Evolutionary conservation across 2,888 invertebrate species (phyloP).

Genomic region (Zhengitettix transpicula): DNA sequence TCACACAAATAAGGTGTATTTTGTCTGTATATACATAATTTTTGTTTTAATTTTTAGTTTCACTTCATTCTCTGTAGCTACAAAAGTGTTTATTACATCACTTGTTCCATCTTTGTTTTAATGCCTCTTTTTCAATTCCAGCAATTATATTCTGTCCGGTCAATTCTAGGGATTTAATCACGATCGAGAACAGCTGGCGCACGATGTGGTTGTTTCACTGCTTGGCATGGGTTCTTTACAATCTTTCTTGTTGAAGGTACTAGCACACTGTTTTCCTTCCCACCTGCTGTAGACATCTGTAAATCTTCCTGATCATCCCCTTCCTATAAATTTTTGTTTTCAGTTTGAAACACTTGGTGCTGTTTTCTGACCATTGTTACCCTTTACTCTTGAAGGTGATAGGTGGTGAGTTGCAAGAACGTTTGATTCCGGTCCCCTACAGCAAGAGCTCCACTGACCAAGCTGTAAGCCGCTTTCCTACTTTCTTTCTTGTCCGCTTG

Average conservation of each 20-base stretch:
- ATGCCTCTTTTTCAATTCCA: slow-evolving; percentile 15
- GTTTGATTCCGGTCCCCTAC: slow-evolving; percentile 99
- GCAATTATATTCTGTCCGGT: slow-evolving; percentile 14
- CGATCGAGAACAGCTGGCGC: slow-evolving; percentile 10
- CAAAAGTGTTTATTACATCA: slow-evolving; percentile 13
- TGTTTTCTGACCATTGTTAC: slow-evolving; percentile 39
- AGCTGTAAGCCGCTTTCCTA: slow-evolving; percentile 87
- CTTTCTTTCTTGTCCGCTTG: slow-evolving; percentile 32
- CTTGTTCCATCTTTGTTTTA: slow-evolving; percentile 15
- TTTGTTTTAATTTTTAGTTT: slow-evolving; percentile 8
- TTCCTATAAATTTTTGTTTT: slow-evolving; percentile 1
- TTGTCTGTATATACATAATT: slow-evolving; percentile 10
- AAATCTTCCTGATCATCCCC: slow-evolving; percentile 8
- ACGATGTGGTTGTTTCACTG: slow-evolving; percentile 13
- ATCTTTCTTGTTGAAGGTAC: slow-evolving; percentile 12
- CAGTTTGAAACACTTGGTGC: slow-evolving; percentile 14
- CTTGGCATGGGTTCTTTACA: slow-evolving; percentile 14
- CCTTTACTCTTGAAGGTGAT: slow-evolving; percentile 96
- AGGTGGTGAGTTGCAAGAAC: slow-evolving; percentile 99
- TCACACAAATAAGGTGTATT: slow-evolving; percentile 8
- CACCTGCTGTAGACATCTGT: slow-evolving; percentile 13
- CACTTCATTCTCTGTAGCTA: slow-evolving; percentile 12
- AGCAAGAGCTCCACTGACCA: slow-evolving; percentile 99
- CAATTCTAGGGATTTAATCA: slow-evolving; percentile 14
- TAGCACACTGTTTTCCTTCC: slow-evolving; percentile 12